A percentile compares a stretch with the other conserved stretches of the same genome.
Conservation (phyloP, 2,797 vertebrate species). For the Prunella strophiata region DNA sequence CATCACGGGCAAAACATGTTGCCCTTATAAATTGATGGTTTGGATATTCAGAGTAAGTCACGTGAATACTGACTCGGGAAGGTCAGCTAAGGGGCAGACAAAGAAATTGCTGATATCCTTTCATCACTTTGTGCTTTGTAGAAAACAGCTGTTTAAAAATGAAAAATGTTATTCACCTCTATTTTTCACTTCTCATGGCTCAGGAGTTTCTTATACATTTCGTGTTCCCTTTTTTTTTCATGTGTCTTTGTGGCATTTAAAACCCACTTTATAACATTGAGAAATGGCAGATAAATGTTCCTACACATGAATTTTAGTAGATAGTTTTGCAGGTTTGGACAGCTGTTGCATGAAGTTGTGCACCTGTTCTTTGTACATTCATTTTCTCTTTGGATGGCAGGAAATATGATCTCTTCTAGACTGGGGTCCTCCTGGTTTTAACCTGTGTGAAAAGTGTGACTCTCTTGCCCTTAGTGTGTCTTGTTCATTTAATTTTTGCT, state of each 20-base stretch:
- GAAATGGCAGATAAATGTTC: constrained; percentile 44
- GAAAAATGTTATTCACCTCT: neutral
- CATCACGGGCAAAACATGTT: constrained; percentile 52
- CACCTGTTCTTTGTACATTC: neutral
- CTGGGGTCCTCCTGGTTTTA: neutral
- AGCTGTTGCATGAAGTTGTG: neutral
- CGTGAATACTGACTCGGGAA: constrained; percentile 44
- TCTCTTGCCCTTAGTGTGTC: neutral
- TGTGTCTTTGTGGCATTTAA: neutral
- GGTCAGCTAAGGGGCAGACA: neutral
- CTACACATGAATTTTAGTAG: constrained; percentile 4
- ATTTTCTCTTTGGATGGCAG: neutral
- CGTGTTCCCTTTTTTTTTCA: rapidly evolving
- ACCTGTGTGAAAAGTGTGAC: rapidly evolving
- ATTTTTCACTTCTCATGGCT: neutral
- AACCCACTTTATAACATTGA: constrained; percentile 36
- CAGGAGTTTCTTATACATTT: neutral
- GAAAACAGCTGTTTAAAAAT: neutral
- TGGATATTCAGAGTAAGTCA: constrained; percentile 73
- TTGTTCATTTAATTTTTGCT: neutral
- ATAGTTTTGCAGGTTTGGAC: constrained; percentile 13
- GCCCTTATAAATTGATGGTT: constrained; percentile 69
- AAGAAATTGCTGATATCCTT: constrained; percentile 8
- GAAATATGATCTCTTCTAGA: rapidly evolving
- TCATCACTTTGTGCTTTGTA: neutral